Percentiles rank a stretch among this genome's conserved stretches.
These are phyloP conservation scores for Hypercompe scribonia DNA, from an alignment of 2,888 invertebrate genomes.

Conservation along the genomic window DNA sequence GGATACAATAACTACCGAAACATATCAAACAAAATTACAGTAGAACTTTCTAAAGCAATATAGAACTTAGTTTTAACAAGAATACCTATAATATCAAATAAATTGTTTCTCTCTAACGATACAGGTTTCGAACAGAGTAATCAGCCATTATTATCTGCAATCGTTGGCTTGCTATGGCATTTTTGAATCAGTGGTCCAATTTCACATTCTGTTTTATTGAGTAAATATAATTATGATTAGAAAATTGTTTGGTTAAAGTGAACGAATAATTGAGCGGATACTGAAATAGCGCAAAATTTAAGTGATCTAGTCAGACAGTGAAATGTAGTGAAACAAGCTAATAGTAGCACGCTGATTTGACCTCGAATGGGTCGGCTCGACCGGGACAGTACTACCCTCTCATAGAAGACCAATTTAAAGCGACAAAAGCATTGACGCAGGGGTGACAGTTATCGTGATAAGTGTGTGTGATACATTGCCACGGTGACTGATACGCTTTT, in stretches of 20 bases:
- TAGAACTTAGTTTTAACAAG: constrained; percentile 10
- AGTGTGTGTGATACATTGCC: too few relatives aligned
- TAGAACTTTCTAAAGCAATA: constrained; percentile 20
- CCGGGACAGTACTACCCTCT: too few relatives aligned
- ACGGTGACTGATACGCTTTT: too few relatives aligned
- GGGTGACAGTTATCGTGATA: too few relatives aligned
- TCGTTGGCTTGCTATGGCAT: constrained; percentile 44
- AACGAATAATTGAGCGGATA: neutral
- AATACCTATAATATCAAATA: constrained; percentile 21
- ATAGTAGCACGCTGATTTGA: too few relatives aligned
- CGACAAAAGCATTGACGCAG: too few relatives aligned
- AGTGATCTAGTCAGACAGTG: neutral
- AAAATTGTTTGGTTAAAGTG: neutral
- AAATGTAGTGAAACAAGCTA: too few relatives aligned
- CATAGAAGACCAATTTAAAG: too few relatives aligned
- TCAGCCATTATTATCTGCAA: constrained; percentile 37
- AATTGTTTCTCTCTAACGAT: constrained; percentile 51
- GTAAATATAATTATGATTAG: neutral
- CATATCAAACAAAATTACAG: constrained; percentile 7
- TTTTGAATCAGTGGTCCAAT: constrained; percentile 26
- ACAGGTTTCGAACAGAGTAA: constrained; percentile 32
- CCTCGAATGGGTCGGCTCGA: too few relatives aligned
- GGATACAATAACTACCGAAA: constrained; percentile 1
- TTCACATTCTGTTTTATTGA: constrained; percentile 16
- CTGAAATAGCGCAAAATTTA: neutral